phyloP scores from a whole-genome alignment of 2,888 invertebrate genomes.

The Chrysolina haemoptera region DNA sequence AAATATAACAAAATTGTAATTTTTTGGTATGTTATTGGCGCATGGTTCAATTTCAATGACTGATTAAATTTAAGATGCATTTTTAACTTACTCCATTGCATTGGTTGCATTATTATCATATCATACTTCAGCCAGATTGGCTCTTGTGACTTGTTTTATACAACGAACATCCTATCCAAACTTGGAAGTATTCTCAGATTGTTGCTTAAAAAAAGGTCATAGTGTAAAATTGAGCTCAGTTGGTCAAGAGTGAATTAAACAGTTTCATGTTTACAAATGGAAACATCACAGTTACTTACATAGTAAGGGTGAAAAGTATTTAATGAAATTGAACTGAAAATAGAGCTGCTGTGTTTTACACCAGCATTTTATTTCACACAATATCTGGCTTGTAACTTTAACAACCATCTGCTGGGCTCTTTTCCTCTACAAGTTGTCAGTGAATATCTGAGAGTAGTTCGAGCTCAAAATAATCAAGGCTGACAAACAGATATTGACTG shows the following conservation, averaged over 20 bases:
- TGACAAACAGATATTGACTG: conserved; percentile 4
- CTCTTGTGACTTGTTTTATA: neutral
- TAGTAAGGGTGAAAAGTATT: too few species aligned
- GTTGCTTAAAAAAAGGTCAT: neutral
- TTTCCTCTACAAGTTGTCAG: neutral
- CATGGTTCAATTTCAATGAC: conserved; percentile 38
- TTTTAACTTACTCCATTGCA: neutral
- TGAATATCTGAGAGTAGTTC: neutral
- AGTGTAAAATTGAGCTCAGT: neutral
- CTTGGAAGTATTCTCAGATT: neutral
- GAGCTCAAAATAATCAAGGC: conserved; percentile 1
- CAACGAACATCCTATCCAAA: neutral
- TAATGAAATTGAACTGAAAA: too few species aligned
- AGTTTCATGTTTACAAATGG: neutral
- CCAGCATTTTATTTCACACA: too few species aligned
- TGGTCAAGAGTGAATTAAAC: neutral
- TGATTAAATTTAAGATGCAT: conserved; percentile 41
- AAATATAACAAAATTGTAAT: too few species aligned
- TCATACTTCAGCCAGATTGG: neutral
- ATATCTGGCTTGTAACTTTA: too few species aligned
- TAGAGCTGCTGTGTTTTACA: too few species aligned
- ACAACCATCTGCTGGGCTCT: neutral
- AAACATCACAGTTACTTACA: neutral
- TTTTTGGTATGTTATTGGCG: conserved; percentile 33
- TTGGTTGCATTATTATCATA: conserved; percentile 1